Percentiles rank a stretch among this genome's conserved stretches.
Evolutionary conservation across 2,888 invertebrate genomes (phyloP).

Genomic region (Tinea semifulvella): DNA sequence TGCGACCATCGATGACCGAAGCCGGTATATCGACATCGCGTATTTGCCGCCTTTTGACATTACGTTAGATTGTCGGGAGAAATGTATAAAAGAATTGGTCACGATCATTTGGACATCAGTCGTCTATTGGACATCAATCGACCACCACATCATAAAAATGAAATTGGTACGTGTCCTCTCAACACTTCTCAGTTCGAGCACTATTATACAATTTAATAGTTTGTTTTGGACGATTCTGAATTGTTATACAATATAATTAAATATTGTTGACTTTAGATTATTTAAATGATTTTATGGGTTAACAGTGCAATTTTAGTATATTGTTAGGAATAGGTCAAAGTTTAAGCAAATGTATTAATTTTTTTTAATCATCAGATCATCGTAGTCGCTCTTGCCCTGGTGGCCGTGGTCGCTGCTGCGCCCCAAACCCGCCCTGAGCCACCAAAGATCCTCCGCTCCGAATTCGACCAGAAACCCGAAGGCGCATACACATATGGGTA

Average conservation of each 20-base stretch:
- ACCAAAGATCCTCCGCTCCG: slow-evolving; percentile 31
- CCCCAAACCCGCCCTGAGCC: slow-evolving; percentile 24
- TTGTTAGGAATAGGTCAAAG: neutral
- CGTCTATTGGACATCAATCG: slow-evolving; percentile 40
- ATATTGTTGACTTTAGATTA: neutral
- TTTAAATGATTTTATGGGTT: neutral
- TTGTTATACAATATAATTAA: neutral
- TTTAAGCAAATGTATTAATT: neutral
- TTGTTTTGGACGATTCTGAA: neutral
- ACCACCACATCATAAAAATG: slow-evolving; percentile 36
- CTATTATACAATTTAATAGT: neutral
- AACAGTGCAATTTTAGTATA: slow-evolving; percentile 12
- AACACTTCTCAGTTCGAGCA: neutral
- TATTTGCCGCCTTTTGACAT: slow-evolving; percentile 45
- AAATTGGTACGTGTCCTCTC: slow-evolving; percentile 42
- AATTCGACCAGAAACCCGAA: slow-evolving; percentile 32
- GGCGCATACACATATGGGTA: slow-evolving; percentile 38
- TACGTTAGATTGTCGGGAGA: slow-evolving; percentile 44
- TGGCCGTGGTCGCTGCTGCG: slow-evolving; percentile 34
- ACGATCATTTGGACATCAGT: slow-evolving; percentile 41
- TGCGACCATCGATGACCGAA: slow-evolving; percentile 39
- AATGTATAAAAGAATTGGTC: slow-evolving; percentile 57
- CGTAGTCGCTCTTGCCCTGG: slow-evolving; percentile 37
- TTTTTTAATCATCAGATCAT: slow-evolving; percentile 27
- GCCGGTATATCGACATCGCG: slow-evolving; percentile 44